These are phyloP conservation scores for Galerucella pusilla DNA, from an alignment of 2,888 invertebrate genomes.

Conservation along the genomic window DNA sequence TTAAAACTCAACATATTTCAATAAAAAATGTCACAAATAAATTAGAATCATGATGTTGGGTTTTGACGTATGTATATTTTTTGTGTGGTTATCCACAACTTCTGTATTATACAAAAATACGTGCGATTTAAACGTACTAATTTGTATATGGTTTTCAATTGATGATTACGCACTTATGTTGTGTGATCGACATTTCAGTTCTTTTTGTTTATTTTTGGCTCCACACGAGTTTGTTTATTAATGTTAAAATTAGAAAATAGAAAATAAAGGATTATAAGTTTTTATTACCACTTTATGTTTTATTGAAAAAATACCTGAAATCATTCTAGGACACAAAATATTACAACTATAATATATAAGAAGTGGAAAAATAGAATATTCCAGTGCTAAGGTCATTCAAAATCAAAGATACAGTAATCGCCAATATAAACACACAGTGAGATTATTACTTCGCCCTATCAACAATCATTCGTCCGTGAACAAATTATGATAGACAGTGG, in stretches of 20 bases:
- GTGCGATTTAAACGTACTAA: conserved; percentile 40
- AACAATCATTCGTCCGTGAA: too few species aligned
- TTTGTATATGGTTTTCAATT: conserved; percentile 49
- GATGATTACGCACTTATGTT: conserved; percentile 51
- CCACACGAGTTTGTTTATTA: conserved; percentile 58
- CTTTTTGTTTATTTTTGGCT: conserved; percentile 50
- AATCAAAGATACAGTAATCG: too few species aligned
- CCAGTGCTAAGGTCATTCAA: too few species aligned
- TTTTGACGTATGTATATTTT: conserved; percentile 20
- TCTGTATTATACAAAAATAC: conserved; percentile 43
- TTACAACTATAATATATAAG: too few species aligned
- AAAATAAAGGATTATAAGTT: conserved; percentile 62
- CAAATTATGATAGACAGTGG: too few species aligned
- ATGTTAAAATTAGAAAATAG: conserved; percentile 60
- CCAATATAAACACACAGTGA: too few species aligned
- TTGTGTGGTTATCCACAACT: conserved; percentile 29
- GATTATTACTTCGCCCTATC: too few species aligned
- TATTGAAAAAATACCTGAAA: not conserved
- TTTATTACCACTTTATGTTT: conserved; percentile 55
- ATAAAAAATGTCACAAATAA: not conserved
- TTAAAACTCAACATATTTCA: conserved; percentile 9
- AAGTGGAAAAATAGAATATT: too few species aligned
- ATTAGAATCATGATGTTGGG: not conserved
- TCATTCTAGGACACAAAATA: too few species aligned
- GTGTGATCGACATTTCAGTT: conserved; percentile 50